These are phyloP conservation scores for Pholis gunnellus DNA, from an alignment of 2,113 vertebrate genomes.

Conservation along the genomic window DNA sequence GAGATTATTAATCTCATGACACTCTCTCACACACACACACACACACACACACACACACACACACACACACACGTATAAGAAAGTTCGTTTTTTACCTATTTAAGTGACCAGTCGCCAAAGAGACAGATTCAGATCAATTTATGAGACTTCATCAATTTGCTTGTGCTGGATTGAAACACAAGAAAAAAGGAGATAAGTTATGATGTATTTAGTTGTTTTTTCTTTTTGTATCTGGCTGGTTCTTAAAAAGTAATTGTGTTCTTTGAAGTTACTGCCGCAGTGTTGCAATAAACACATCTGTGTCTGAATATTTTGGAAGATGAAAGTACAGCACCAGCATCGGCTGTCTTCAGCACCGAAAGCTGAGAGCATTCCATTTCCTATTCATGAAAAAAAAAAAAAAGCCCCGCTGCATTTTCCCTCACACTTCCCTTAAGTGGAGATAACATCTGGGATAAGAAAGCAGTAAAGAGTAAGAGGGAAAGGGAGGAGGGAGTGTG, in stretches of 20 bases:
- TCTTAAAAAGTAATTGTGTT: slow-evolving; percentile 21
- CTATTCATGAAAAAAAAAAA: slow-evolving; percentile 50
- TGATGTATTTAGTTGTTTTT: not conserved
- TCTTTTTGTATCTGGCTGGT: not conserved
- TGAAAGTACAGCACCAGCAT: slow-evolving; percentile 57
- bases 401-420: slow-evolving; percentile 50
- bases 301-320: slow-evolving; percentile 32
- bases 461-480: slow-evolving; percentile 57
- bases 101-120: not conserved
- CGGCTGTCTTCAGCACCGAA: slow-evolving; percentile 16
- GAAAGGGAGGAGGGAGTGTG: slow-evolving; percentile 32
- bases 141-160: not conserved
- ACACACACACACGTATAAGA: slow-evolving; percentile 1
- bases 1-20: slow-evolving; percentile 56
- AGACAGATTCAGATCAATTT: not conserved
- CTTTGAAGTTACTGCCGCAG: slow-evolving; percentile 27
- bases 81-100: not conserved
- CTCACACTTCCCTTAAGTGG: slow-evolving; percentile 74
- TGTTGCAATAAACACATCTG: slow-evolving; percentile 18
- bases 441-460: slow-evolving; percentile 80
- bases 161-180: slow-evolving; percentile 1
- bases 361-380: slow-evolving; percentile 62
- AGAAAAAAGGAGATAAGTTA: not conserved
- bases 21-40: slow-evolving; percentile 13
- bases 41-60: slow-evolving; percentile 8